Evolutionary conservation across 1,140 invertebrate species (phyloP).

Genomic region (Teleopsis dalmanni): DNA sequence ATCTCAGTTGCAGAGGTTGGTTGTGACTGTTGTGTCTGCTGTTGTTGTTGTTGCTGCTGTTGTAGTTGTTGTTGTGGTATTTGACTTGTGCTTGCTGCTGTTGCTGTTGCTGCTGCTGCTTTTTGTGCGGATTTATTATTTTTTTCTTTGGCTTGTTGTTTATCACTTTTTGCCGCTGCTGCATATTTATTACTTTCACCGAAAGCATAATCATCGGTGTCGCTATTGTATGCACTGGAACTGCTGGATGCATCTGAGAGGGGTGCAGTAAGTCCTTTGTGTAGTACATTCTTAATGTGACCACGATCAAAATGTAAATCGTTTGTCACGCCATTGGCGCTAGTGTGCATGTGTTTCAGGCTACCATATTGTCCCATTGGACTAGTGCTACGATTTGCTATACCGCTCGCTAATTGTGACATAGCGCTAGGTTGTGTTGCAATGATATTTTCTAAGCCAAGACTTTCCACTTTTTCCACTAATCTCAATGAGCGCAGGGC

Average conservation of each 20-base stretch:
- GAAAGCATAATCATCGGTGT: too few species aligned
- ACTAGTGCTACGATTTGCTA: slow-evolving; percentile 47
- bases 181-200: too few species aligned
- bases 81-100: not conserved
- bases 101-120: not conserved
- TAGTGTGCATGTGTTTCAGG: slow-evolving; percentile 50
- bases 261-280: slow-evolving; percentile 10
- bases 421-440: slow-evolving; percentile 45
- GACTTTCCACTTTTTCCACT: slow-evolving; percentile 61
- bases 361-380: slow-evolving; percentile 69
- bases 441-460: slow-evolving; percentile 61
- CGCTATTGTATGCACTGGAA: slow-evolving; percentile 11
- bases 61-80: not conserved
- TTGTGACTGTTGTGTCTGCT: slow-evolving; percentile 49
- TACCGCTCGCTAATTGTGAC: slow-evolving; percentile 27
- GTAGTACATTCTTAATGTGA: slow-evolving; percentile 36
- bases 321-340: slow-evolving; percentile 45
- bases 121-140: not conserved
- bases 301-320: slow-evolving; percentile 38
- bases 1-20: too few species aligned
- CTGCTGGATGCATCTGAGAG: slow-evolving; percentile 12
- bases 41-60: slow-evolving; percentile 47
- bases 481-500: slow-evolving; percentile 50
- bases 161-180: not conserved
- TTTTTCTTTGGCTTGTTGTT: not conserved